Evolutionary conservation across 2,113 vertebrate genomes (phyloP), one percentile per base, ranked within the genome.

Genomic region (Blennius ocellaris): DNA sequence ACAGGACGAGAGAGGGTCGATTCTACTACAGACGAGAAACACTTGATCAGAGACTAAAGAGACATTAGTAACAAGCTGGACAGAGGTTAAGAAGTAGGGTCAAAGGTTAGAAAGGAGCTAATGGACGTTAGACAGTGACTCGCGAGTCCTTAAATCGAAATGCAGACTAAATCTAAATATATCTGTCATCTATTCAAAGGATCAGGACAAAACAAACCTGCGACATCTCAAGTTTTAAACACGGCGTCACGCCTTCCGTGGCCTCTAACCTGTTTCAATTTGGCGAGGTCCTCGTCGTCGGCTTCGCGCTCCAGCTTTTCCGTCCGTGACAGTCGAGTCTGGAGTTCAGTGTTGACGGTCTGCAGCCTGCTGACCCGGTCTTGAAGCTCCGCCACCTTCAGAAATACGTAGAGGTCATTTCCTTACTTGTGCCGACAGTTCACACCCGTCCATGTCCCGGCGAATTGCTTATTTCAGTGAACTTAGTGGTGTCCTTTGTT

Each of bases 321-420:
- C 43, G 64, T 10, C 2, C 55, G 11, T 1, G 78, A 78, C 58
- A 78, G 39, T 6, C 87, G 93, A 66, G 78, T 91, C 84, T 93
- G 93, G 51, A 95, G 86, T 6, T 95, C 92, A 50, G 87, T 83
- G 82, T 96, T 97, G 65, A 92, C 40, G 45, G 88, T 60, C 53
- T 96, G 92, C 61, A 96, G 87, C 36, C 92, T 90, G 73, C 87
- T 94, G 53, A 96, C 88, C 53, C 83, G 78, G 9, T 94, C 92
- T 76, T 96, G 90, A 17, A 98, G 94, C 52, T 96, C 96, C 6
- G 84, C 11, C 17, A 99, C 94, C 97, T 98, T 57, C 5, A 68
- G 14, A 60, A 5, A 8, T 9, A 67, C 37, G n/a, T 30, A 30
- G 21, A 30, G 21, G 21, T 30, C 21, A 30, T 30, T 30, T 30